Percentiles rank a stretch among this genome's conserved stretches.
phyloP scores from a whole-genome alignment of 2,113 vertebrate species.

The Cebus imitator region DNA sequence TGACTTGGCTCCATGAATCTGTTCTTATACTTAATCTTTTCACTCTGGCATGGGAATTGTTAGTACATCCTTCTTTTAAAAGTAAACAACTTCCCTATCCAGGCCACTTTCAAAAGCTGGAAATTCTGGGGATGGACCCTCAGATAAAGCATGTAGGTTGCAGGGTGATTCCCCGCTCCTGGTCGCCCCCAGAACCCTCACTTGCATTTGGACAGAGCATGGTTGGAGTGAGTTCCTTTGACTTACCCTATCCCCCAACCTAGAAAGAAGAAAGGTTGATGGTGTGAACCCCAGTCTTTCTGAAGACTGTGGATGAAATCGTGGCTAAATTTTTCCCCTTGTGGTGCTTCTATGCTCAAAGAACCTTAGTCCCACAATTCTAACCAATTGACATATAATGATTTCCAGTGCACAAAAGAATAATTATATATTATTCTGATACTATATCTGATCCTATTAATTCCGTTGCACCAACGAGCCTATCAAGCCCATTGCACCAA shows the following conservation, averaged over 20 bases:
- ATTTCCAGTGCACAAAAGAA: not conserved
- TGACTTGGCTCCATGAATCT: too few species aligned
- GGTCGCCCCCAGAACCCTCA: not conserved
- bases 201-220: too few species aligned
- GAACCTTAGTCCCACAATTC: not conserved
- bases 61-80: too few species aligned
- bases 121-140: not conserved
- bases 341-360: not conserved
- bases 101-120: not conserved
- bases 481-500: not conserved
- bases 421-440: not conserved
- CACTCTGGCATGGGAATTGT: too few species aligned
- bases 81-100: too few species aligned
- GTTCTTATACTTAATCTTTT: too few species aligned
- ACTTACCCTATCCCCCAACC: constrained; percentile 8
- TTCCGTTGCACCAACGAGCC: too few species aligned
- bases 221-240: not conserved
- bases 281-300: constrained; percentile 51
- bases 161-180: not conserved
- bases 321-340: not conserved
- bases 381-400: not conserved
- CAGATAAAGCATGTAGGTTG: constrained; percentile 22
- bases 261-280: constrained; percentile 57
- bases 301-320: not conserved
- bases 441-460: not conserved